These are phyloP conservation scores for Aphaenogaster rudis DNA, from an alignment of 1,140 invertebrate genomes.

Conservation along the genomic window DNA sequence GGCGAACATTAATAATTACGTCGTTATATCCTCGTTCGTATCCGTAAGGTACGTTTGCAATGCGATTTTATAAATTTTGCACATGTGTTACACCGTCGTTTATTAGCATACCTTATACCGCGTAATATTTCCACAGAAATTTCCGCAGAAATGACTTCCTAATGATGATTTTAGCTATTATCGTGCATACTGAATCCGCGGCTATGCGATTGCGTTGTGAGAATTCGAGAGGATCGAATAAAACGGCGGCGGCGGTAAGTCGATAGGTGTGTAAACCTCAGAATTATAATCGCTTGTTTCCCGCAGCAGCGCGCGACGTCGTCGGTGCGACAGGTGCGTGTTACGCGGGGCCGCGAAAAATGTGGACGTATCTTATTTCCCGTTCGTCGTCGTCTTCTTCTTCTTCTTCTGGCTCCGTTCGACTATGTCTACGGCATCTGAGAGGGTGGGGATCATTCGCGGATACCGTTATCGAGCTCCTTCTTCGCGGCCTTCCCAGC, in stretches of 20 bases:
- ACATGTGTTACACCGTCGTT: not conserved
- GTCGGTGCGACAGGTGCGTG: constrained; percentile 63
- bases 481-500: constrained; percentile 39
- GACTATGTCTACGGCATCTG: constrained; percentile 60
- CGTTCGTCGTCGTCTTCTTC: constrained; percentile 59
- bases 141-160: not conserved
- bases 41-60: not conserved
- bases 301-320: constrained; percentile 2
- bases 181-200: not conserved
- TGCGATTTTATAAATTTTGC: constrained; percentile 9
- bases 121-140: not conserved
- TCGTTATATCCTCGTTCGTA: not conserved
- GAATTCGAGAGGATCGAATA: not conserved
- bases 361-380: constrained; percentile 75
- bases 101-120: not conserved
- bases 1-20: not conserved
- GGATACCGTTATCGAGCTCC: constrained; percentile 79
- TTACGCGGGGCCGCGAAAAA: constrained; percentile 62
- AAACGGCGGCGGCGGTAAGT: not conserved
- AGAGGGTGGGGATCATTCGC: constrained; percentile 62
- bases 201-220: not conserved
- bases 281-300: constrained; percentile 20
- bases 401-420: constrained; percentile 55
- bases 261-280: constrained; percentile 32
- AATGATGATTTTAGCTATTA: constrained; percentile 3